phyloP scores from a whole-genome alignment of 2,797 vertebrate species.

The Dendrocincla fuliginosa region DNA sequence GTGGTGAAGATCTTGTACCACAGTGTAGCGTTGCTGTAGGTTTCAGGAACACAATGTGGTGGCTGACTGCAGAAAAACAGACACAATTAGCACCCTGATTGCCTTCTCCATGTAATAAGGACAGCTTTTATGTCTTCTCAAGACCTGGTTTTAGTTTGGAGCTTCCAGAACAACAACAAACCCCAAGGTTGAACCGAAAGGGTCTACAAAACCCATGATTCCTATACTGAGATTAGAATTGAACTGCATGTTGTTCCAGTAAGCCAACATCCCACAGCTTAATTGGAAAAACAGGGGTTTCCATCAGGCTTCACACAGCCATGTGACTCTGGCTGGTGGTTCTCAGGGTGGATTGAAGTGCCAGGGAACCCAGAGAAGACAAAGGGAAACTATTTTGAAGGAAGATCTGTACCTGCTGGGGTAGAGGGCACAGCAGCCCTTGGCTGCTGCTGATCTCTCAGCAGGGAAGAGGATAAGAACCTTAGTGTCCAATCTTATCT shows the following conservation, averaged over 20 bases:
- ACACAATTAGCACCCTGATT: not conserved
- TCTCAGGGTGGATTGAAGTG: not conserved
- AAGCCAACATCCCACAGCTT: not conserved
- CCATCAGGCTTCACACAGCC: not conserved
- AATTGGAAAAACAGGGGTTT: not conserved
- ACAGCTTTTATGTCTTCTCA: not conserved
- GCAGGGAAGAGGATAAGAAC: not conserved
- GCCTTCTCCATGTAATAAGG: not conserved
- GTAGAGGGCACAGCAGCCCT: not conserved
- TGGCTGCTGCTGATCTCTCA: not conserved
- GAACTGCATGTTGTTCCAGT: not conserved
- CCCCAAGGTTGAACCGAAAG: not conserved
- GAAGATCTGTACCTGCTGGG: not conserved
- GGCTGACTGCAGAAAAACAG: constrained; percentile 84
- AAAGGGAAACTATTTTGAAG: not conserved
- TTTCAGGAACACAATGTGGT: constrained; percentile 93
- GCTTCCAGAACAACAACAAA: not conserved
- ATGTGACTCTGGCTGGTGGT: not conserved
- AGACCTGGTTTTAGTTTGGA: not conserved
- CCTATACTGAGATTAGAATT: not conserved
- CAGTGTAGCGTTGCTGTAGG: constrained; percentile 92
- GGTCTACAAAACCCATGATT: not conserved
- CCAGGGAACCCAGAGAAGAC: not conserved
- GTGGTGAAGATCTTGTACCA: constrained; percentile 99
- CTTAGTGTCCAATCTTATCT: not conserved